Conservation (phyloP, 1,140 invertebrate species). For the Papilio xuthus region DNA sequence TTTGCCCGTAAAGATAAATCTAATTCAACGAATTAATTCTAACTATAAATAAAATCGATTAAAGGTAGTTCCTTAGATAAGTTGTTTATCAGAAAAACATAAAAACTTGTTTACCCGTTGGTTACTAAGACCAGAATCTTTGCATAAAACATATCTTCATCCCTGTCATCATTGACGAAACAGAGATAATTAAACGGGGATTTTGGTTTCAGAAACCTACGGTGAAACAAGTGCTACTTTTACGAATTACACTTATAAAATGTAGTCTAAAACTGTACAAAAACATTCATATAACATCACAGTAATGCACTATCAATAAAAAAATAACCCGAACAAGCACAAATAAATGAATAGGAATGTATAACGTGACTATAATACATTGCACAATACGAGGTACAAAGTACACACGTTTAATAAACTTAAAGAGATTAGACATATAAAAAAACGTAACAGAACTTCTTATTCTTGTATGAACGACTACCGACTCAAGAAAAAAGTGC, state of each 20-base stretch:
- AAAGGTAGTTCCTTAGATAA: too few species aligned
- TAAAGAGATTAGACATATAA: background rate
- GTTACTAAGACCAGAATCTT: too few species aligned
- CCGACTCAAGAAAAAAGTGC: background rate
- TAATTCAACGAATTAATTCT: background rate
- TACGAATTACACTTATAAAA: background rate
- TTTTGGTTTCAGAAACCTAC: too few species aligned
- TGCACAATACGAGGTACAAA: slow-evolving; percentile 22
- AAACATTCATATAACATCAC: background rate
- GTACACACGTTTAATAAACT: slow-evolving; percentile 2
- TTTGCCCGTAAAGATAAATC: background rate
- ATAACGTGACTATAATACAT: slow-evolving; percentile 17
- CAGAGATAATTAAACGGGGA: too few species aligned
- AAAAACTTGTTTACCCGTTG: too few species aligned
- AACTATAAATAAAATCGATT: background rate
- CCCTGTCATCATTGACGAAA: too few species aligned
- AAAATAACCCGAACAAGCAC: background rate
- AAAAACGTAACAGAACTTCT: background rate
- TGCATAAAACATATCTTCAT: too few species aligned
- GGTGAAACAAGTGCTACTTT: too few species aligned
- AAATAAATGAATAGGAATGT: background rate
- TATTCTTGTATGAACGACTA: background rate
- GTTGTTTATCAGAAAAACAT: too few species aligned
- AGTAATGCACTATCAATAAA: background rate
- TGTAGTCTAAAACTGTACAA: background rate